These are phyloP conservation scores for Eufriesea mexicana DNA, from an alignment of 1,140 invertebrate genomes.

Conservation along the genomic window DNA sequence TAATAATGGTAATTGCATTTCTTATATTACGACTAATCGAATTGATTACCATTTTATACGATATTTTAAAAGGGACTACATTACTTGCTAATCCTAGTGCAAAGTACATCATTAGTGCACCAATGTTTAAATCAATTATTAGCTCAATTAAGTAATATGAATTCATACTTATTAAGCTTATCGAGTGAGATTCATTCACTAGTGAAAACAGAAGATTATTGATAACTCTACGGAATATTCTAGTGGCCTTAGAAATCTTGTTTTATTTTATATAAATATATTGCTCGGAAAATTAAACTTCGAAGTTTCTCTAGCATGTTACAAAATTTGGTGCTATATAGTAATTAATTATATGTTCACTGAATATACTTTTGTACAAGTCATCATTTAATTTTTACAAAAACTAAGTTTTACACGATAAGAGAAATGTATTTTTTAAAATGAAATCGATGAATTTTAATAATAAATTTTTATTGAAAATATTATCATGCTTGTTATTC, in stretches of 20 bases:
- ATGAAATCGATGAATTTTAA: background rate
- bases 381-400: background rate
- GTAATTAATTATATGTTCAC: conserved; percentile 34
- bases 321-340: conserved; percentile 49
- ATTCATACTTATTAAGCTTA: conserved; percentile 17
- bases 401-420: background rate
- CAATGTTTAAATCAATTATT: conserved; percentile 35
- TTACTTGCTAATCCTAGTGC: conserved; percentile 14
- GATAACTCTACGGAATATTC: conserved; percentile 54
- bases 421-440: conserved; percentile 6
- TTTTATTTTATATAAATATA: conserved; percentile 60
- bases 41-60: conserved; percentile 24
- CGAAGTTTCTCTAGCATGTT: background rate
- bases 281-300: conserved; percentile 44
- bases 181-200: conserved; percentile 25
- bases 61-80: background rate
- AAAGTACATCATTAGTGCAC: conserved; percentile 18
- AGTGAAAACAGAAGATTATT: conserved; percentile 24
- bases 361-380: conserved; percentile 7
- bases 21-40: background rate
- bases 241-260: conserved; percentile 69
- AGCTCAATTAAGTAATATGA: conserved; percentile 15
- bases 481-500: background rate
- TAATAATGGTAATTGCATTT: conserved; percentile 9
- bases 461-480: background rate